Base-by-base conservation (phyloP, 2,113 vertebrate genomes). In the Acrocephalus kingi region DNA sequence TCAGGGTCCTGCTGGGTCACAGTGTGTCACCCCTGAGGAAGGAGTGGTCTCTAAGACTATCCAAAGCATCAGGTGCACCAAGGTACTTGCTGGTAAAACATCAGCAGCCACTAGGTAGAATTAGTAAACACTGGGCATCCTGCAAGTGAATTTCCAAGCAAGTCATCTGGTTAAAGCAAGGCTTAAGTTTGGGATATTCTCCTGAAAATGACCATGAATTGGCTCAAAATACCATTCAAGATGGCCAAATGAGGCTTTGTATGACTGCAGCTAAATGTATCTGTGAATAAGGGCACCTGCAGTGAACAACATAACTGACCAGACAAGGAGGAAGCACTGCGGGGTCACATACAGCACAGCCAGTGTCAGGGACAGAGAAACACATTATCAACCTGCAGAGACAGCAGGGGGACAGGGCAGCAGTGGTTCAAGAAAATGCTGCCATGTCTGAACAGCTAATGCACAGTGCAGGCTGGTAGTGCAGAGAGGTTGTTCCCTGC, bases 21-120 rank as follows among this genome's bases (percentile, higher is more conserved):
- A 0, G 13, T 68, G 23, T 13, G 33, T 45, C 37, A 71, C 6
- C 5, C 9, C 33, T 51, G 33, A 87, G 25, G 61, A 74, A 84
- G n/a, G 5, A 82, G 22, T 15, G 7, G 30, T 43, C 49, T 11
- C 6, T 10, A 33, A 92, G 27, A 63, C 33, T 21, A 61, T 9
- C 30, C 51, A 41, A n/a, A 0, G 0, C 18, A 80, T 9, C 41
- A 48, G 0, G 0, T 35, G 27, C 15, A 41, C 71, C 45, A 28
- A 48, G 30, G 46, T 33, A n/a, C 31, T 62, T 4, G 0, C 35
- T 73, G 37, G 25, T 22, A 73, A 75, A 54, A 33, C 13, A 55
- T 31, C 21, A 61, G 56, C 51, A 90, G 25, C 17, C 1, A 6
- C 10, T 13, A 43, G 27, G 41, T 6, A 76, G 43, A 56, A 37